phyloP scores from a whole-genome alignment of 2,113 vertebrate species.

The Cyphomyrus discorhynchus region DNA sequence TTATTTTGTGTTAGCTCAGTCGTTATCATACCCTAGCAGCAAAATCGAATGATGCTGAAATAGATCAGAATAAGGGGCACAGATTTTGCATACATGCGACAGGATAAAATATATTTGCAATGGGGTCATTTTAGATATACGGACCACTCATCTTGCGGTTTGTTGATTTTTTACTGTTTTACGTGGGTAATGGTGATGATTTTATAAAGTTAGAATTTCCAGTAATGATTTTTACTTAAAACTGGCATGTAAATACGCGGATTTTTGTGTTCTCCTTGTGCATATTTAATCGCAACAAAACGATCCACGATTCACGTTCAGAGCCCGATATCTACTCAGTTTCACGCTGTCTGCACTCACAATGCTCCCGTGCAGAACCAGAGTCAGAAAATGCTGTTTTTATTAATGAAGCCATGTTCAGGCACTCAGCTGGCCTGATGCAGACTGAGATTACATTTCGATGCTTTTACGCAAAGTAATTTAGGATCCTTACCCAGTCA shows the following conservation, averaged over 20 bases:
- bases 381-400: neutral
- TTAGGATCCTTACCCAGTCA: neutral
- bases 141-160: neutral
- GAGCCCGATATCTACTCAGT: slow-evolving; percentile 20
- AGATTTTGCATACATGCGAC: neutral
- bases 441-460: neutral
- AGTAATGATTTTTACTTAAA: neutral
- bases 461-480: neutral
- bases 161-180: neutral
- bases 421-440: neutral
- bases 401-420: neutral
- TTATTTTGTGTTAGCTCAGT: neutral
- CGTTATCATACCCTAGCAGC: neutral
- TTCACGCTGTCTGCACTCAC: slow-evolving; percentile 20
- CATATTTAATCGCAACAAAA: slow-evolving; percentile 28
- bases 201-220: neutral
- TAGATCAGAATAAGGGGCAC: neutral
- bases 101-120: neutral
- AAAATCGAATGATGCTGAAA: neutral
- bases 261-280: neutral
- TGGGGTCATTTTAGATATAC: neutral
- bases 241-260: neutral
- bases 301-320: neutral
- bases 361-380: neutral
- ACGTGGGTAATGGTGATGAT: neutral